phyloP scores from a whole-genome alignment of 2,888 invertebrate genomes.

The Zaprionus lineosus region DNA sequence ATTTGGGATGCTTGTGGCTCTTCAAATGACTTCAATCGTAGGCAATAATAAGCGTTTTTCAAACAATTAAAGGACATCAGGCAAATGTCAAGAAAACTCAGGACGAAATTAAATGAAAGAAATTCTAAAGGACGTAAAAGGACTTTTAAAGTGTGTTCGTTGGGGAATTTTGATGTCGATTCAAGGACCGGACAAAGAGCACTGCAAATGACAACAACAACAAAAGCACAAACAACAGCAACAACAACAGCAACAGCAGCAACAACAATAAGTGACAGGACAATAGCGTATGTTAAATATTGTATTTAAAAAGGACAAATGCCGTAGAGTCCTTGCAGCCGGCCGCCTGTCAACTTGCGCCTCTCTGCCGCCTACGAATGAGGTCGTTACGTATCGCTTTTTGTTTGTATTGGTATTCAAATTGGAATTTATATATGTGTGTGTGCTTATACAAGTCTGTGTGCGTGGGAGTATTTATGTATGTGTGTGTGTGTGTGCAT shows the following conservation, averaged over 20 bases:
- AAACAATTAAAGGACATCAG: slow-evolving; percentile 17
- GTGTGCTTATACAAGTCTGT: background rate
- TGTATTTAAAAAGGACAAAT: slow-evolving; percentile 39
- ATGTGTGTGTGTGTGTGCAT: background rate
- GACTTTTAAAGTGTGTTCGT: slow-evolving; percentile 18
- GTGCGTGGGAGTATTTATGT: background rate
- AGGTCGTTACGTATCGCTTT: slow-evolving; percentile 3
- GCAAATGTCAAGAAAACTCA: background rate
- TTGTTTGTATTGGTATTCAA: slow-evolving; percentile 25
- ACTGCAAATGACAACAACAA: slow-evolving; percentile 17
- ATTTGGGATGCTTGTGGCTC: background rate
- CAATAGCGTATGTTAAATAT: slow-evolving; percentile 33
- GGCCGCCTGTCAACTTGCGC: background rate
- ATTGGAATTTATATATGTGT: background rate
- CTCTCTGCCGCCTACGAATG: slow-evolving; percentile 5
- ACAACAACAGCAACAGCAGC: slow-evolving; percentile 13
- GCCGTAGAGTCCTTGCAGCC: slow-evolving; percentile 6
- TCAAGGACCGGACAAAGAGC: slow-evolving; percentile 2
- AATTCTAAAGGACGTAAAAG: slow-evolving; percentile 14
- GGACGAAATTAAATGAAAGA: slow-evolving; percentile 17
- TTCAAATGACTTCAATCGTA: background rate
- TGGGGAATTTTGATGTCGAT: background rate
- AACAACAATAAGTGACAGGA: slow-evolving; percentile 19
- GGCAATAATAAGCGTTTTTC: slow-evolving; percentile 21
- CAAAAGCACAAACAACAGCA: slow-evolving; percentile 18